Conservation (phyloP, 1,140 invertebrate genomes). For the Epicauta chinensis region DNA sequence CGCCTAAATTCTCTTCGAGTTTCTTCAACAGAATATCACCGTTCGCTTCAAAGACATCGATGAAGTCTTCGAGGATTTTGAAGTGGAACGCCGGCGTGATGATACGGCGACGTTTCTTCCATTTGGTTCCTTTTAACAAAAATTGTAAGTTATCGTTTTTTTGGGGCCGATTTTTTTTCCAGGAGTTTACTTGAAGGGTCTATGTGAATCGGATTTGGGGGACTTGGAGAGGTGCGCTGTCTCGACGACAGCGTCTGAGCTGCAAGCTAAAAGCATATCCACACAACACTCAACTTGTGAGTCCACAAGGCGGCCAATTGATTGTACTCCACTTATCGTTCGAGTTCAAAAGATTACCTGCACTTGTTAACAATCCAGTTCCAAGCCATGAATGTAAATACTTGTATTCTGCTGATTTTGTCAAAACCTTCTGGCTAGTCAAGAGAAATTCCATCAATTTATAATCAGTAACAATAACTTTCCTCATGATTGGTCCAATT, state of each 20-base stretch:
- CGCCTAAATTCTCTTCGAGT: slow-evolving; percentile 36
- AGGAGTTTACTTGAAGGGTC: no score
- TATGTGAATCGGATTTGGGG: no score
- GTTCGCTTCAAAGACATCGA: slow-evolving; percentile 64
- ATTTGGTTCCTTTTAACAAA: slow-evolving; percentile 41
- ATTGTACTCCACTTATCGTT: no score
- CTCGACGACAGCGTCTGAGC: no score
- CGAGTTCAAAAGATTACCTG: slow-evolving; percentile 38
- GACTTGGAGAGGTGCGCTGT: no score
- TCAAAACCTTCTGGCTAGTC: neutral
- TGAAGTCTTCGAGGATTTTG: slow-evolving; percentile 67
- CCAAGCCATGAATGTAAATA: slow-evolving; percentile 72
- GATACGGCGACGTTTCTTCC: slow-evolving; percentile 57
- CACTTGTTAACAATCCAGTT: slow-evolving; percentile 62
- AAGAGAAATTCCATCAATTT: slow-evolving; percentile 8
- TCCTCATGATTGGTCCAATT: neutral
- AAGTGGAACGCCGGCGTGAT: slow-evolving; percentile 81
- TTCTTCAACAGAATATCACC: slow-evolving; percentile 51
- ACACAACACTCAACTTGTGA: no score
- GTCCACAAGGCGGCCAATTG: no score
- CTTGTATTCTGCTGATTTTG: slow-evolving; percentile 51
- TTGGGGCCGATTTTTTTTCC: no score
- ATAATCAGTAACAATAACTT: neutral
- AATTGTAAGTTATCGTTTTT: neutral
- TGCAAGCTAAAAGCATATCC: no score